Conservation (phyloP, 2,113 vertebrate genomes). For the Rhynchomys soricoides region DNA sequence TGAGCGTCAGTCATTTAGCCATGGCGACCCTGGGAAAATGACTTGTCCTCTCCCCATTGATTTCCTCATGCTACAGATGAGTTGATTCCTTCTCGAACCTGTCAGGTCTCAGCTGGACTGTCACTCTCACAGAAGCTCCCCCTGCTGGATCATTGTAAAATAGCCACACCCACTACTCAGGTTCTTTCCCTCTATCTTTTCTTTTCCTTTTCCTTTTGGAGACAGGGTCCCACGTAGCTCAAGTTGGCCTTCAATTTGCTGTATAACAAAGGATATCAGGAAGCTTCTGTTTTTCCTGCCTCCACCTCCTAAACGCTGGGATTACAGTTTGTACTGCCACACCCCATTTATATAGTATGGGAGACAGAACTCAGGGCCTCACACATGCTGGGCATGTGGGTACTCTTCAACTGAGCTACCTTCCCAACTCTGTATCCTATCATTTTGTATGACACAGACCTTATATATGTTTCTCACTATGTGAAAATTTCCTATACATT, state of each 20-base stretch:
- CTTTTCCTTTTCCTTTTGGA: neutral
- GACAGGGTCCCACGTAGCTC: neutral
- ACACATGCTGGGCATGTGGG: neutral
- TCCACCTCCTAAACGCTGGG: neutral
- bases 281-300: neutral
- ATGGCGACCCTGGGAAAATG: neutral
- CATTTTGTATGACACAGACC: neutral
- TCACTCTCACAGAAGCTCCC: neutral
- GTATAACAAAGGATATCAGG: neutral
- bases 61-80: neutral
- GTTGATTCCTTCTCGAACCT: neutral
- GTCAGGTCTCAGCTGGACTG: neutral
- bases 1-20: neutral
- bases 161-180: neutral
- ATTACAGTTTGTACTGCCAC: neutral
- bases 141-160: neutral
- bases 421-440: neutral
- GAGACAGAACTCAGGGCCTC: neutral
- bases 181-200: neutral
- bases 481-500: constrained; percentile 1
- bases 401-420: neutral
- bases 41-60: neutral
- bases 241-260: neutral
- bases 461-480: neutral
- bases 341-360: too few relatives aligned